Evolutionary conservation across 2,888 invertebrate species (phyloP), one percentile per base, ranked within the genome.

Genomic region (Eristalis tenax): DNA sequence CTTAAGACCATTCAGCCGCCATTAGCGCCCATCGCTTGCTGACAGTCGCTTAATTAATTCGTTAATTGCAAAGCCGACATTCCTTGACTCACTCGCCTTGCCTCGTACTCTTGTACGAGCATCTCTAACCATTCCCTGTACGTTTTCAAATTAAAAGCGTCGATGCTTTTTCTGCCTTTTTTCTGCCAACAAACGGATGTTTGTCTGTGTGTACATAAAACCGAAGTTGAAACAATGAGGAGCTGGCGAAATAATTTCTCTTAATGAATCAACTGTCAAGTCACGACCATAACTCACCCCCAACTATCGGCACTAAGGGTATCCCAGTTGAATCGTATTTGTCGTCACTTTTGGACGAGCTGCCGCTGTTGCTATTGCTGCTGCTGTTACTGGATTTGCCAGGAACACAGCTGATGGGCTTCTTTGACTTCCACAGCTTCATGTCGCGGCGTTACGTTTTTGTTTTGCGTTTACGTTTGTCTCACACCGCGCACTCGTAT

Each of bases 371-470:
- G 68, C 88, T 88, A 61, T 89, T 89, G 84, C 86, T 75, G 64
- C 50, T 66, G 61, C 64, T 50, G 43, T 78, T 73, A 38, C 88
- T 82, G 56, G 92, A 91, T 88, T 92, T 92, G 83, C 93, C 93
- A 35, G 93, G 92, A 71, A 93, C 93, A 90, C 93, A 93, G 89
- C 92, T 92, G 71, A 92, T 92, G 76, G 93, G 92, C 79, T 93
- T 93, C 88, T 93, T 93, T 3, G 93, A 91, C 89, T 93, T 93
- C 93, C 93, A 93, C 90, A 93, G 89, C 90, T 93, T 93, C 93
- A 93, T 93, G 88, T 50, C 38, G 26, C 32, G 32, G 1, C 32
- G 32, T 32, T 32, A 32, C 32, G 32, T 32, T 32, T 32, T 32
- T 10, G 4, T 4, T 32, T 32, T 32, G 35, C 26, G 22, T 63